phyloP scores from a whole-genome alignment of 2,888 invertebrate genomes.

The Diogma glabrata region DNA sequence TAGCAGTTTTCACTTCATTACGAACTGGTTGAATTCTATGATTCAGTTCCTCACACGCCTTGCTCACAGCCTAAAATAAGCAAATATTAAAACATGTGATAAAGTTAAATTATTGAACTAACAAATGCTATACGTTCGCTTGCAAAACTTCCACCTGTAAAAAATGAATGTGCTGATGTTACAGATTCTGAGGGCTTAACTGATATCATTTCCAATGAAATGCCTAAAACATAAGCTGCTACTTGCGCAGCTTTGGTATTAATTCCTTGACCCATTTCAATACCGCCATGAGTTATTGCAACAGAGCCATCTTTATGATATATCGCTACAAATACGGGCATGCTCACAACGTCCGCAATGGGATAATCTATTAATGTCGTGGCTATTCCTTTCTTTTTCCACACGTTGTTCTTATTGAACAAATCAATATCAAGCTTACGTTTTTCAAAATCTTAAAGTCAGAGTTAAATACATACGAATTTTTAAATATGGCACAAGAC shows the following conservation, averaged over 20 bases:
- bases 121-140: no score
- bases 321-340: constrained; percentile 45
- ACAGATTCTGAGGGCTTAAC: constrained; percentile 49
- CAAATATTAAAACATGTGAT: no score
- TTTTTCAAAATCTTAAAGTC: no score
- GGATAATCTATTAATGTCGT: constrained; percentile 53
- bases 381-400: constrained; percentile 60
- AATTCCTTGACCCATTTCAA: constrained; percentile 65
- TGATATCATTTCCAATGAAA: constrained; percentile 48
- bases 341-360: constrained; percentile 37
- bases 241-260: constrained; percentile 61
- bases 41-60: constrained; percentile 46
- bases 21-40: constrained; percentile 42
- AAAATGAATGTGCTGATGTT: constrained; percentile 46
- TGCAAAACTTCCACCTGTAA: constrained; percentile 52
- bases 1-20: constrained; percentile 27
- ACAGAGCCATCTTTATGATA: constrained; percentile 57
- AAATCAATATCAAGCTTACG: constrained; percentile 41
- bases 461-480: no score
- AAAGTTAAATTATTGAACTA: no score
- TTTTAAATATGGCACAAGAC: no score
- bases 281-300: constrained; percentile 50
- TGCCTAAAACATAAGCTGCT: constrained; percentile 52
- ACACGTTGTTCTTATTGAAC: constrained; percentile 54
- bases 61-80: constrained; percentile 39